phyloP scores from a whole-genome alignment of 2,888 invertebrate species.

The Oxyteleia sp. region DNA sequence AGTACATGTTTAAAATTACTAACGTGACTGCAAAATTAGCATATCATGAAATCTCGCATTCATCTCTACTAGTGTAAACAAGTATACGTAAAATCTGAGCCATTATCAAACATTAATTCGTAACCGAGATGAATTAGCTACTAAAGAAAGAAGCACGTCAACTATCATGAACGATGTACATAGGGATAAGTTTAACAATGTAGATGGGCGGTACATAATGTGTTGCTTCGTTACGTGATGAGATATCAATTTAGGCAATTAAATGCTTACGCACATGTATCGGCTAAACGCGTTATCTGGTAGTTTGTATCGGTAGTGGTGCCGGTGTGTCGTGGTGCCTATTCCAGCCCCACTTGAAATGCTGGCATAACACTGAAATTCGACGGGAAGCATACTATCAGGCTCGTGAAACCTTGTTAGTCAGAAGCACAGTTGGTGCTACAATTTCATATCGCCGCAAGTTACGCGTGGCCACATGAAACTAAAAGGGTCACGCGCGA shows the following conservation, averaged over 20 bases:
- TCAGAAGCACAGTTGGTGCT: slow-evolving; percentile 79
- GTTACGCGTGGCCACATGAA: slow-evolving; percentile 74
- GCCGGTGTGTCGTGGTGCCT: slow-evolving; percentile 61
- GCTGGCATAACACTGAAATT: slow-evolving; percentile 72
- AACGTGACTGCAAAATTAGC: not conserved
- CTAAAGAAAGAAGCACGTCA: not conserved
- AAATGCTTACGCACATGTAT: slow-evolving; percentile 81
- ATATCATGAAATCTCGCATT: not conserved
- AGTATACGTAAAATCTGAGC: too few species aligned
- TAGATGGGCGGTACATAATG: slow-evolving; percentile 38
- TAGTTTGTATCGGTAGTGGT: slow-evolving; percentile 78
- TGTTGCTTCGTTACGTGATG: slow-evolving; percentile 58
- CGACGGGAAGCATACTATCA: slow-evolving; percentile 75
- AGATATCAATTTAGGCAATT: slow-evolving; percentile 85
- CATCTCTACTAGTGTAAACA: too few species aligned
- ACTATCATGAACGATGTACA: slow-evolving; percentile 13
- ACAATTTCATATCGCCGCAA: slow-evolving; percentile 80
- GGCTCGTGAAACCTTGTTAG: slow-evolving; percentile 80
- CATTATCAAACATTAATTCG: not conserved
- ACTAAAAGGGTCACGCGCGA: slow-evolving; percentile 69
- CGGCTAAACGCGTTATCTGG: slow-evolving; percentile 82
- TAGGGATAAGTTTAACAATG: slow-evolving; percentile 14
- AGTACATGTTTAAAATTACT: too few species aligned
- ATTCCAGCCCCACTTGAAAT: slow-evolving; percentile 54
- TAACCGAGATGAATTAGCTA: not conserved